These are phyloP conservation scores for Actenoides lindsayi DNA, from an alignment of 2,113 vertebrate species.

Conservation along the genomic window DNA sequence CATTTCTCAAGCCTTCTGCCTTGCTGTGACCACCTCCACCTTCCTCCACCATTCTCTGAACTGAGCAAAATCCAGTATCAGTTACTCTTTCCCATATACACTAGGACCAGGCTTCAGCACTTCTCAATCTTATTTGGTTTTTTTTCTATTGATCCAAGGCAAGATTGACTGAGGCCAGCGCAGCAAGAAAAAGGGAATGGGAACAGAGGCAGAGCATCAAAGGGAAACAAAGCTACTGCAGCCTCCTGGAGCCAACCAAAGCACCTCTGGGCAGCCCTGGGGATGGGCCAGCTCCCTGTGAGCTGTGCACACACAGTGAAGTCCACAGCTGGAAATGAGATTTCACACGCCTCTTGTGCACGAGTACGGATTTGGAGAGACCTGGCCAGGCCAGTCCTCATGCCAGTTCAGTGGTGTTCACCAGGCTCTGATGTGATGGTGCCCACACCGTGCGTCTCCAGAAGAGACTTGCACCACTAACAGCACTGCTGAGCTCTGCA, in stretches of 20 bases:
- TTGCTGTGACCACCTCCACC: neutral
- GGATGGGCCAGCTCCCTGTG: neutral
- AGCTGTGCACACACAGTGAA: neutral
- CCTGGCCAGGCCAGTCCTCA: neutral
- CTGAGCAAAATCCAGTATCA: neutral
- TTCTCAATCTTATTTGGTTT: neutral
- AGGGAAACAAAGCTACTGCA: neutral
- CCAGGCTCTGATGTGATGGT: neutral
- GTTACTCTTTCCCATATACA: neutral
- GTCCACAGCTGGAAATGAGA: neutral
- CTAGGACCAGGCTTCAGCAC: neutral
- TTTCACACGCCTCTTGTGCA: fast-evolving
- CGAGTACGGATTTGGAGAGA: fast-evolving
- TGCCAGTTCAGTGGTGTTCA: neutral
- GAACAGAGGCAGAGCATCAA: neutral
- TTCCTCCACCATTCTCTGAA: neutral
- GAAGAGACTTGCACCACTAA: neutral
- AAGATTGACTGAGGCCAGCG: neutral
- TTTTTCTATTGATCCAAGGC: constrained; percentile 18
- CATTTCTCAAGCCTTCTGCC: neutral
- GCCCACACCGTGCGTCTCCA: neutral
- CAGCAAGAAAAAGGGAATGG: neutral
- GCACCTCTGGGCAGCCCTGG: neutral
- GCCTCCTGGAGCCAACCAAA: neutral
- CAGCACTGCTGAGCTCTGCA: fast-evolving